phyloP scores from a whole-genome alignment of 2,888 invertebrate genomes.

The Gastracanthus pulcherrimus region DNA sequence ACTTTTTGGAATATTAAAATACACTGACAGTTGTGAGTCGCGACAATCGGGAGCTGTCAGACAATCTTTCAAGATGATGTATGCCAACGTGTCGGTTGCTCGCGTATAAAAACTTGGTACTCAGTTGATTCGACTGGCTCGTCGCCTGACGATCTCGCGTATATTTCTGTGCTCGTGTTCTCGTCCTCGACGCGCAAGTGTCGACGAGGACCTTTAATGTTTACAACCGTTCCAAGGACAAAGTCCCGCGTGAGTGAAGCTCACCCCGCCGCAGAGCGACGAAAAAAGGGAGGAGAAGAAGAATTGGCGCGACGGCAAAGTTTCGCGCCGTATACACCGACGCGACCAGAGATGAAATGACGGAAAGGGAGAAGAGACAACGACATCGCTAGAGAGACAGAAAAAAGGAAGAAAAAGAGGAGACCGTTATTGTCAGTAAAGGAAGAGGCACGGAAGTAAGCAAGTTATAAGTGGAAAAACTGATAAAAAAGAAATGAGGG shows the following conservation, averaged over 20 bases:
- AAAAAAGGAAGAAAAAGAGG: background rate
- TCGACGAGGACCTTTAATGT: slow-evolving; percentile 58
- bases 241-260: slow-evolving; percentile 39
- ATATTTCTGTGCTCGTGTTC: slow-evolving; percentile 1
- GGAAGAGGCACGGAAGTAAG: background rate
- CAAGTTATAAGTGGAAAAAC: background rate
- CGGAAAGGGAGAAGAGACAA: background rate
- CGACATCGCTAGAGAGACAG: background rate
- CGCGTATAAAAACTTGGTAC: slow-evolving; percentile 31
- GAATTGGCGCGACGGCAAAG: slow-evolving; percentile 42
- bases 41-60: slow-evolving; percentile 5
- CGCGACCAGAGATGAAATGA: slow-evolving; percentile 19
- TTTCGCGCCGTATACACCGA: slow-evolving; percentile 19
- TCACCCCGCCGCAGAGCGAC: background rate
- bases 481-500: background rate
- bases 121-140: slow-evolving; percentile 34
- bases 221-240: slow-evolving; percentile 58
- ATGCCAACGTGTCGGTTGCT: slow-evolving; percentile 12
- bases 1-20: background rate
- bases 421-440: background rate
- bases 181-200: slow-evolving; percentile 16
- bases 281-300: slow-evolving; percentile 19
- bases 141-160: background rate
- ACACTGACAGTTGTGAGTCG: background rate
- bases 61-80: slow-evolving; percentile 38